Evolutionary conservation across 2,113 vertebrate species (phyloP), one percentile per base, ranked within the genome.

Genomic region (Vicugna pacos): DNA sequence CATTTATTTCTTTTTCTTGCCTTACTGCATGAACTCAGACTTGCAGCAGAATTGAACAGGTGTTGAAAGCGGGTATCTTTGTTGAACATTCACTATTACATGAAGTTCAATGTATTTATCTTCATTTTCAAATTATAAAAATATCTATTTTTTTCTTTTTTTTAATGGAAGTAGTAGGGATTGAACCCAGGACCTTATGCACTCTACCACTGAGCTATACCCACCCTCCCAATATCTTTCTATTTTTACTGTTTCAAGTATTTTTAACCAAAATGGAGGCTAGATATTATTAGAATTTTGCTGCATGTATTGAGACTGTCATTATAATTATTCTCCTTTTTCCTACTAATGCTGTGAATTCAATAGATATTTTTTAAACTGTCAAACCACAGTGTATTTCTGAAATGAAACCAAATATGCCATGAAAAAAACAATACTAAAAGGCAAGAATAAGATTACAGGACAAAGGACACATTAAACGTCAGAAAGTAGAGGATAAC

Each of bases 381-480:
- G 24, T 32, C 94, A 89, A 88, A 35, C 26, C 48, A 62, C 50
- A 60, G 0, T 94, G 28, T 22, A 69, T 50, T 92, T 75, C 48
- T 72, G 54, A 95, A 79, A 85, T 46, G 80, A 95, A 64, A 2
- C 12, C 8, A 92, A 89, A 79, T 50, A 88, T 10, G 22, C 28
- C 52, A 67, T 67, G 6, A 56, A 38, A n/a, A 87, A 81, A 91
- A 92, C 4, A 79, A 70, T 38, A 79, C n/a, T 82, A 85, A 89
- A 52, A 89, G 58, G 9, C n/a, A 88, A 83, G 42, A 79, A 11
- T 62, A 92, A 72, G 32, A 92, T 84, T 84, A 92, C 12, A 80
- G 24, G 65, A 60, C 16, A 32, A 95, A 88, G 90, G 11, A 48
- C 3, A 60, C 42, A 56, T n/a, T 42, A 58, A n/a, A 52, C 19